These are phyloP conservation scores for Bryconaethiops microstoma DNA, from an alignment of 2,797 vertebrate species.

Conservation along the genomic window DNA sequence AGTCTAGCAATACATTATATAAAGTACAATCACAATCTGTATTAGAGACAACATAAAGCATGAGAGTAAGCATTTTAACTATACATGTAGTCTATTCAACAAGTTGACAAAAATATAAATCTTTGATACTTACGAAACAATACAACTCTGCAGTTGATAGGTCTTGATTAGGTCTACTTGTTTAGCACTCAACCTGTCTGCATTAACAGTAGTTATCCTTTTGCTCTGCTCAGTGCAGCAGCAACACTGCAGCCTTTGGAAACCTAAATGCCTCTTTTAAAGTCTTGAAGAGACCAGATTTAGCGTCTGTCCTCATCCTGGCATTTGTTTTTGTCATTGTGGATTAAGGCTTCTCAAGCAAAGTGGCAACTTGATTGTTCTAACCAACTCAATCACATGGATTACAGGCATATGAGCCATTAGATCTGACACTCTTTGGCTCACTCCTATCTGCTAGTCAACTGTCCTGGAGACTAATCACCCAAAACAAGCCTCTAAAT, in stretches of 20 bases:
- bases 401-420: neutral
- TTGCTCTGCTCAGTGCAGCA: neutral
- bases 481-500: neutral
- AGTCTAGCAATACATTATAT: too few species aligned
- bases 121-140: neutral
- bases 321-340: neutral
- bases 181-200: neutral
- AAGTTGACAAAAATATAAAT: neutral
- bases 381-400: slow-evolving; percentile 26
- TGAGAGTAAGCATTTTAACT: neutral
- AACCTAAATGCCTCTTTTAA: neutral
- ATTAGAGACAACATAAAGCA: neutral
- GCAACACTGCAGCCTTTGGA: neutral
- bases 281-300: neutral
- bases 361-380: slow-evolving; percentile 20
- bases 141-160: neutral
- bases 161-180: neutral
- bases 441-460: neutral
- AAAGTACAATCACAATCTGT: neutral
- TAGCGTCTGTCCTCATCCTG: slow-evolving; percentile 5
- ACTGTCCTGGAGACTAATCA: neutral
- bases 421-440: neutral
- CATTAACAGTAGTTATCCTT: neutral
- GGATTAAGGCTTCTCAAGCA: neutral
- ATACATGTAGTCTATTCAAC: neutral